Evolutionary conservation across 2,888 invertebrate genomes (phyloP).

Genomic region (Lissocephala sabroskyi): DNA sequence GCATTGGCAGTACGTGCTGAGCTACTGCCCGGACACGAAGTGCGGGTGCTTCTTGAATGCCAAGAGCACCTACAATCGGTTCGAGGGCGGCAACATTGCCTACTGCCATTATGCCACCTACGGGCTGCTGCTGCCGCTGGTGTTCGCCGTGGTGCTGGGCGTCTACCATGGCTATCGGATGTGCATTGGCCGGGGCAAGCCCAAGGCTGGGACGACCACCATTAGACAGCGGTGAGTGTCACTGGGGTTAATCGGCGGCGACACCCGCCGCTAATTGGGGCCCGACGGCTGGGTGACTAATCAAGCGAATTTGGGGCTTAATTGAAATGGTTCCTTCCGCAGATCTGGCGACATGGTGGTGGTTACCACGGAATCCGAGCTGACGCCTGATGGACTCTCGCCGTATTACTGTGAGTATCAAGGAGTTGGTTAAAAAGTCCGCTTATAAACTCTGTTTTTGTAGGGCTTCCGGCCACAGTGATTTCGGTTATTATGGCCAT

Average conservation of each 20-base stretch:
- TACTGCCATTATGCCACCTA: slow-evolving; percentile 81
- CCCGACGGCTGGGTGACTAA: slow-evolving; percentile 24
- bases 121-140: slow-evolving; percentile 77
- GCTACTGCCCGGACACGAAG: slow-evolving; percentile 78
- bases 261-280: slow-evolving; percentile 33
- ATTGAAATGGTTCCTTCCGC: slow-evolving; percentile 22
- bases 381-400: slow-evolving; percentile 76
- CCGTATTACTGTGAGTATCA: slow-evolving; percentile 76
- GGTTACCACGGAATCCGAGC: slow-evolving; percentile 77
- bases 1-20: slow-evolving; percentile 79
- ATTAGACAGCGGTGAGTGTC: slow-evolving; percentile 70
- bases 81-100: slow-evolving; percentile 78
- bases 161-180: slow-evolving; percentile 81
- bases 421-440: background rate
- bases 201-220: slow-evolving; percentile 67
- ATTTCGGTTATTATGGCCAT: slow-evolving; percentile 78
- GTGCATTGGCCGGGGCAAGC: slow-evolving; percentile 76
- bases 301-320: slow-evolving; percentile 16
- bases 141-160: slow-evolving; percentile 78
- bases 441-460: background rate
- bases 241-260: slow-evolving; percentile 43
- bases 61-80: slow-evolving; percentile 76
- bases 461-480: slow-evolving; percentile 78
- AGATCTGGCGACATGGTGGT: slow-evolving; percentile 81
- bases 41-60: slow-evolving; percentile 82